A percentile compares a stretch with the other conserved stretches of the same genome.
These are phyloP conservation scores for Chymomyza procnemis DNA, from an alignment of 2,888 invertebrate species.

Conservation along the genomic window DNA sequence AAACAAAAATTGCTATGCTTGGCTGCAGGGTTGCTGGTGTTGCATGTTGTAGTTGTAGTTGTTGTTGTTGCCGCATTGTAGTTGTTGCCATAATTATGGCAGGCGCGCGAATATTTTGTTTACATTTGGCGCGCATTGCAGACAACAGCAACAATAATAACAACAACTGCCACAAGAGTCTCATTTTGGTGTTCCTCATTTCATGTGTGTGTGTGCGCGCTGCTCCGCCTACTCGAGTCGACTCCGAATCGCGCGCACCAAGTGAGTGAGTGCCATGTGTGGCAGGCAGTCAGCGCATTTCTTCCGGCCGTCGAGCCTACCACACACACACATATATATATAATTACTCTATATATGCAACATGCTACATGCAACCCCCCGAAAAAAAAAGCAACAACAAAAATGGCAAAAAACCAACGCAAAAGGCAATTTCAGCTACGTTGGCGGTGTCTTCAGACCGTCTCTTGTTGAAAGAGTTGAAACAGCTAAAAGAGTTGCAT, in stretches of 20 bases:
- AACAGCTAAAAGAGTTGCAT: conserved; percentile 49
- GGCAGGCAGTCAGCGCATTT: conserved; percentile 39
- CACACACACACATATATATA: neutral
- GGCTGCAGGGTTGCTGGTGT: conserved; percentile 37
- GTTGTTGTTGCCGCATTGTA: conserved; percentile 16
- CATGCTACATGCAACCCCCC: conserved; percentile 46
- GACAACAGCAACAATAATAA: conserved; percentile 40
- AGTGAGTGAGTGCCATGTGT: conserved; percentile 14
- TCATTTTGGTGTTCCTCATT: conserved; percentile 50
- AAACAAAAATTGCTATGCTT: conserved; percentile 48
- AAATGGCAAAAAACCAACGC: conserved; percentile 41
- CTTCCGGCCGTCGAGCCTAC: conserved; percentile 48
- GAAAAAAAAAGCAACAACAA: conserved; percentile 44
- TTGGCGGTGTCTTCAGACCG: conserved; percentile 2
- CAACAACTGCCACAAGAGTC: conserved; percentile 41
- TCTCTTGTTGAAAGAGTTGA: neutral
- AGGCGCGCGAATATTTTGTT: conserved; percentile 74
- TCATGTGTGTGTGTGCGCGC: conserved; percentile 9
- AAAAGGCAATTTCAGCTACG: neutral
- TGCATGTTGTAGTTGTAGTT: conserved; percentile 25
- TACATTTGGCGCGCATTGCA: conserved; percentile 71
- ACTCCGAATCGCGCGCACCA: conserved; percentile 3
- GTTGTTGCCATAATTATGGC: conserved; percentile 70
- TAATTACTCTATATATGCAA: conserved; percentile 13
- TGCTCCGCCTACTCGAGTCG: conserved; percentile 61